phyloP scores from a whole-genome alignment of 2,113 vertebrate genomes.

The Fulmarus glacialis region DNA sequence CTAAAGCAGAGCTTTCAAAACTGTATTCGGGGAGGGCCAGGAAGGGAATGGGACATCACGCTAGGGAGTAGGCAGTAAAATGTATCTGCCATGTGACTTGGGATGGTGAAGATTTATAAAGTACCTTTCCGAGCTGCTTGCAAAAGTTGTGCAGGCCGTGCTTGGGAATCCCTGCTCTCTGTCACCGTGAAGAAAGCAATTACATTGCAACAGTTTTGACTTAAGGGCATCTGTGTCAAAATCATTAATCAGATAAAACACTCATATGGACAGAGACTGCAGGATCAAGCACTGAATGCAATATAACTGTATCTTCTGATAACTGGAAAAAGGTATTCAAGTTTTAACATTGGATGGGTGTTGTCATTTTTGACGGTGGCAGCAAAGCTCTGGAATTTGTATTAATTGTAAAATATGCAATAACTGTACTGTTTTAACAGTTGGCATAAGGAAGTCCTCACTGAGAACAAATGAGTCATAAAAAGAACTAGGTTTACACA shows the following conservation, averaged over 20 bases:
- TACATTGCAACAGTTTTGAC: neutral
- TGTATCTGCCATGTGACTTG: neutral
- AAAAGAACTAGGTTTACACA: slow-evolving; percentile 27
- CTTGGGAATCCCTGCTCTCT: neutral
- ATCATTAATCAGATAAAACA: neutral
- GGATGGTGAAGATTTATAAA: neutral
- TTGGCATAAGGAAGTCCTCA: slow-evolving; percentile 8
- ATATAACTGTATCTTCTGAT: neutral
- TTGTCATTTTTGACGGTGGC: neutral
- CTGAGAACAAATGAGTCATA: slow-evolving; percentile 57
- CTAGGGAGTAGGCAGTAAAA: neutral
- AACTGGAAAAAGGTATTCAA: neutral
- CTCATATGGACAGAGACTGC: neutral
- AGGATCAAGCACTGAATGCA: neutral
- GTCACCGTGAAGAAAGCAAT: neutral
- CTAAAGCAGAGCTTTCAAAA: neutral
- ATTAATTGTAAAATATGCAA: slow-evolving; percentile 30
- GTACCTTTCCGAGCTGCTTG: neutral
- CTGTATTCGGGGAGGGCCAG: neutral
- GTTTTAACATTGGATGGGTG: slow-evolving; percentile 26
- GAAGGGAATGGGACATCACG: accelerated
- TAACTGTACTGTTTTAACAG: slow-evolving; percentile 28
- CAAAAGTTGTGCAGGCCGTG: neutral
- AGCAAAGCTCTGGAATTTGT: neutral
- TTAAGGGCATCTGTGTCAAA: neutral